Conservation (phyloP, 1,140 invertebrate genomes). For the Drosophila funebris region DNA sequence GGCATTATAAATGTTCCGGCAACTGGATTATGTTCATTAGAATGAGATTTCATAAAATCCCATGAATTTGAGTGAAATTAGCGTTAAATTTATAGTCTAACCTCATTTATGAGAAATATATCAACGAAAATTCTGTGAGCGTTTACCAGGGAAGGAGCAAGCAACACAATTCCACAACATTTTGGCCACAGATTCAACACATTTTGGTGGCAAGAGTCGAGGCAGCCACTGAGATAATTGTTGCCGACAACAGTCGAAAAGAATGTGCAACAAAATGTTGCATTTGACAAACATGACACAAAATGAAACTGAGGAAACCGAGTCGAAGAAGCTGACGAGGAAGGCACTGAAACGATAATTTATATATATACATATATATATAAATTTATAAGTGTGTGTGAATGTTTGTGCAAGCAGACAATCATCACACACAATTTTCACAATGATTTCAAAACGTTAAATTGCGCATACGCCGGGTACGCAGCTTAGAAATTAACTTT, state of each 20-base stretch:
- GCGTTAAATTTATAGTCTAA: not conserved
- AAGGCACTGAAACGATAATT: not conserved
- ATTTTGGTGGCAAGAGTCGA: conserved; percentile 1
- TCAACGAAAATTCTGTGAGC: not conserved
- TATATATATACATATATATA: too few relatives aligned
- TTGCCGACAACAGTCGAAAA: not conserved
- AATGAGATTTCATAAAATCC: not conserved
- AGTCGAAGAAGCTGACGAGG: not conserved
- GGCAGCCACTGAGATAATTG: not conserved
- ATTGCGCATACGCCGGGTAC: conserved; percentile 45
- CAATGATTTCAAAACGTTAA: conserved; percentile 28
- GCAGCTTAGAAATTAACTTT: conserved; percentile 19
- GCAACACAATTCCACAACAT: conserved; percentile 16
- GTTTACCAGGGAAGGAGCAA: not conserved
- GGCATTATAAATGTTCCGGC: too few relatives aligned
- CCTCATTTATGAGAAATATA: not conserved
- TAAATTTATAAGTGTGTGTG: too few relatives aligned
- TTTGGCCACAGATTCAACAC: conserved; percentile 26
- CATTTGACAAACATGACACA: conserved; percentile 6
- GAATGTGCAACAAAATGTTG: conserved; percentile 32
- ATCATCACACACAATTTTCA: conserved; percentile 21
- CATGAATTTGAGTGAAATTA: not conserved
- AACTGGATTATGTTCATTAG: too few relatives aligned
- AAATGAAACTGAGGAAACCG: conserved; percentile 3
- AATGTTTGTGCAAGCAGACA: not conserved